A percentile compares a stretch with the other conserved stretches of the same genome.
Conservation (phyloP, 2,797 vertebrate genomes). For the Poeciliopsis turneri region DNA sequence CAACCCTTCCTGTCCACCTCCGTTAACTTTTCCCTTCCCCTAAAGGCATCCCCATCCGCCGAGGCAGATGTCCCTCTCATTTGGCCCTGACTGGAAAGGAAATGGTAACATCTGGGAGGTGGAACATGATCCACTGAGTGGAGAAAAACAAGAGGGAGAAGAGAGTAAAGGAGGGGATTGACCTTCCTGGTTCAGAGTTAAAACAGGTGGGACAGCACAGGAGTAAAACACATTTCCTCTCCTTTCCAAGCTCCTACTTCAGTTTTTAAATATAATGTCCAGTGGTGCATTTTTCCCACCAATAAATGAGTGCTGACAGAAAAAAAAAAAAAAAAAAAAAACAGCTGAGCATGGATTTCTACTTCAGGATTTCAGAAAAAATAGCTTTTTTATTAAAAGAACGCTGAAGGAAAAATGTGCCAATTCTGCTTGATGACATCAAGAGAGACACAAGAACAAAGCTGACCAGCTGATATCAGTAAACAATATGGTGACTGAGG, state of each 20-base stretch:
- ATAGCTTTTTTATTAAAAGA: neutral
- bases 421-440: neutral
- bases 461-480: neutral
- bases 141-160: conserved; percentile 40
- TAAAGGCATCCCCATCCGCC: conserved; percentile 61
- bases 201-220: conserved; percentile 60
- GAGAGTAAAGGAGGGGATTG: conserved; percentile 57
- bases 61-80: conserved; percentile 76
- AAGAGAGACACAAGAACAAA: neutral
- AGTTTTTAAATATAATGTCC: neutral
- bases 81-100: conserved; percentile 71
- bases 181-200: conserved; percentile 65
- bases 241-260: neutral
- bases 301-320: neutral
- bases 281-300: neutral
- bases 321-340: too few species aligned
- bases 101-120: conserved; percentile 76
- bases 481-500: neutral
- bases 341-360: neutral
- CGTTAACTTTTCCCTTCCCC: conserved; percentile 69
- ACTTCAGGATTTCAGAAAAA: neutral
- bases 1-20: conserved; percentile 63
- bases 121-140: conserved; percentile 59
- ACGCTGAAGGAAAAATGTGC: neutral
- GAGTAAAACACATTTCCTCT: conserved; percentile 1